Percentiles rank a stretch among this genome's conserved stretches.
These are phyloP conservation scores for Rhombomys opimus DNA, from an alignment of 2,113 vertebrate genomes.

Conservation along the genomic window DNA sequence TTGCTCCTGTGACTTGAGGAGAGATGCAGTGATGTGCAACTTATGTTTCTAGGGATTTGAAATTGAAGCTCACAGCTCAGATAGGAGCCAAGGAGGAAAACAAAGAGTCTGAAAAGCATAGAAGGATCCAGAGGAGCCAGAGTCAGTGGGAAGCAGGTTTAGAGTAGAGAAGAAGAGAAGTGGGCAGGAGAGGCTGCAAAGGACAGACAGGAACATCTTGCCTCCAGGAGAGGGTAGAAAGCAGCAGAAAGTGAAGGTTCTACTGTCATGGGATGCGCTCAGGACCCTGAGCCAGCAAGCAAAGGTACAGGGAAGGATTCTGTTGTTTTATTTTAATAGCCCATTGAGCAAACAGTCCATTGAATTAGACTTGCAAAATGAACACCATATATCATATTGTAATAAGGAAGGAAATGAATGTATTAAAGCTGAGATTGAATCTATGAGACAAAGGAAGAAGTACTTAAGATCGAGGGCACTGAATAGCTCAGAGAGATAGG, in stretches of 20 bases:
- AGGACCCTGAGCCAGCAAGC: background rate
- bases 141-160: constrained; percentile 22
- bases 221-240: constrained; percentile 64
- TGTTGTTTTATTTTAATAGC: background rate
- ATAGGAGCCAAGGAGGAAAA: constrained; percentile 71
- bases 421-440: background rate
- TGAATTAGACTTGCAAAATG: constrained; percentile 40
- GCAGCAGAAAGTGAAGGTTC: constrained; percentile 26
- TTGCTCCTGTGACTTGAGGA: constrained; percentile 52
- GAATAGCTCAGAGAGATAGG: background rate
- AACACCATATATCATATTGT: background rate
- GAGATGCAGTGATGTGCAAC: constrained; percentile 6
- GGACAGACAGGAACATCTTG: constrained; percentile 48
- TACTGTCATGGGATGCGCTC: fast-evolving
- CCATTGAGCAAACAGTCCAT: constrained; percentile 9
- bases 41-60: constrained; percentile 54
- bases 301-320: background rate
- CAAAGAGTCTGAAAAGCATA: background rate
- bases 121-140: constrained; percentile 55
- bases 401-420: constrained; percentile 43
- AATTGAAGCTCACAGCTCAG: constrained; percentile 47
- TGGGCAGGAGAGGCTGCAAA: constrained; percentile 60
- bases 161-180: constrained; percentile 39
- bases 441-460: background rate
- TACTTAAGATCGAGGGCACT: background rate